Base-by-base conservation (phyloP, 2,888 invertebrate species). In the Euproctis similis region DNA sequence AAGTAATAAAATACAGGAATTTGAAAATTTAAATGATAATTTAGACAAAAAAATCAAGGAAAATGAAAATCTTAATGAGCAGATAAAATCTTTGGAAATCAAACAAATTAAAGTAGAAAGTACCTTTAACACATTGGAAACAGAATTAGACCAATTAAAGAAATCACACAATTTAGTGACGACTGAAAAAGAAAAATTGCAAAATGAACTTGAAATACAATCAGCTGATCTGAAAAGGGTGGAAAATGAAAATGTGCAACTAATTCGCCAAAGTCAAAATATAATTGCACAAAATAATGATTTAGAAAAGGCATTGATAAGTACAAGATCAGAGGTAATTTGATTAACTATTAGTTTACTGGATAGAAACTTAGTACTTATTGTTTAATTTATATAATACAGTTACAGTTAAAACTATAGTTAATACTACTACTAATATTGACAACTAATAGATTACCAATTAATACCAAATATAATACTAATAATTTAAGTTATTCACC, bases 301-400 rank as follows among this genome's bases (percentile, higher is more conserved):
- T 29, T 55, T 82, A 34, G 74, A 81, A 49, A 60, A 57, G 33
- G 53, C 65, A 29, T 54, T 81, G 26, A 54, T 70, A 17, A 52
- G 40, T 28, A 53, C 65, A 23, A 66, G 70, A 40, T 61, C 56
- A 25, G 59, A 76, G 73, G 82, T n/a, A n/a, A n/a, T n/a, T n/a
- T n/a, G n/a, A n/a, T n/a, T n/a, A n/a, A n/a, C n/a, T n/a, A n/a
- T n/a, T n/a, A n/a, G n/a, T n/a, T n/a, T n/a, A n/a, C n/a, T n/a
- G n/a, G n/a, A n/a, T n/a, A n/a, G n/a, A n/a, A n/a, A n/a, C n/a
- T n/a, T n/a, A n/a, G n/a, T n/a, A n/a, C n/a, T n/a, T n/a, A n/a
- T n/a, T n/a, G n/a, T n/a, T n/a, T n/a, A n/a, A n/a, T n/a, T n/a
- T n/a, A n/a, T n/a, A n/a, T n/a, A n/a, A n/a, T n/a, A n/a, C n/a